Evolutionary conservation across 2,797 vertebrate species (phyloP).

Genomic region (Chloroceryle amazona): DNA sequence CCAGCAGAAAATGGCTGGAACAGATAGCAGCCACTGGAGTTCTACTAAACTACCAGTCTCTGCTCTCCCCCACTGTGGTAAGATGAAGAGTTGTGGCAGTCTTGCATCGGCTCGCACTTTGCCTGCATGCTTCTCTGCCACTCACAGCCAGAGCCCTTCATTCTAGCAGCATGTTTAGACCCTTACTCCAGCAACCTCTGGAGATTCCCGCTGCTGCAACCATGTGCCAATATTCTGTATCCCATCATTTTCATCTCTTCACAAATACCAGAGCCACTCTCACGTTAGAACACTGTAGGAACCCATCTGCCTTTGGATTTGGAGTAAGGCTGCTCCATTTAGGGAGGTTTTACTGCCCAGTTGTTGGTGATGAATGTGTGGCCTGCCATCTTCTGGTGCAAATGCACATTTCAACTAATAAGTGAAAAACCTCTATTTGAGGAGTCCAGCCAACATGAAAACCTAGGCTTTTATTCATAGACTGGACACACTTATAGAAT

Average conservation of each 20-base stretch:
- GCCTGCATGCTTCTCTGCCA: background rate
- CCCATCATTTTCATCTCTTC: background rate
- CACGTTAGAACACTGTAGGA: background rate
- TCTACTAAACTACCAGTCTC: slow-evolving; percentile 94
- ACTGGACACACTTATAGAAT: no score
- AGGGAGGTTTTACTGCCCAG: background rate
- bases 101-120: background rate
- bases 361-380: background rate
- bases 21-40: slow-evolving; percentile 92
- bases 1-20: slow-evolving; percentile 98
- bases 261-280: background rate
- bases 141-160: background rate
- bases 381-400: slow-evolving; percentile 46
- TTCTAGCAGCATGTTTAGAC: background rate
- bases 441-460: background rate
- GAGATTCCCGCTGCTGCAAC: background rate
- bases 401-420: background rate
- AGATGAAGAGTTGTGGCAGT: slow-evolving; percentile 58
- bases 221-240: background rate
- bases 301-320: background rate
- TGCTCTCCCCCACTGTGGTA: slow-evolving; percentile 88
- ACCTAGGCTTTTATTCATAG: background rate
- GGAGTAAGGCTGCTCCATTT: background rate
- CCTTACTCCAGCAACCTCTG: background rate
- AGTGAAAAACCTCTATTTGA: background rate